A percentile compares a stretch with the other conserved stretches of the same genome.
phyloP scores from a whole-genome alignment of 2,888 invertebrate species.

The Ecliptopera silaceata region DNA sequence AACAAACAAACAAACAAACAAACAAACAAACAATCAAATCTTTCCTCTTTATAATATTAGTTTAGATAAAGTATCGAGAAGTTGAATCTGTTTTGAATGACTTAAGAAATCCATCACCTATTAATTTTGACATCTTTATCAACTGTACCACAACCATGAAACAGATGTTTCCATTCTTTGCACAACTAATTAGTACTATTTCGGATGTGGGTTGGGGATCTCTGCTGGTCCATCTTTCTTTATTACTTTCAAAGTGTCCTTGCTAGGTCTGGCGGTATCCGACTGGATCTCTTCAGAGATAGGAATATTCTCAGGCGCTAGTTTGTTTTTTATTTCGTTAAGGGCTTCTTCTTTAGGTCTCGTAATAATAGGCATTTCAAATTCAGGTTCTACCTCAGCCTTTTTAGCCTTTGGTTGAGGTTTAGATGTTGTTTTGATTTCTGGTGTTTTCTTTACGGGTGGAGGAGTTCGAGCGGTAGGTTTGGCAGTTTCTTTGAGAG shows the following conservation, averaged over 20 bases:
- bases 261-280: conserved; percentile 79
- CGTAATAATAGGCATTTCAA: conserved; percentile 19
- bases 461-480: conserved; percentile 20
- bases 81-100: background rate
- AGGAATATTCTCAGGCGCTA: conserved; percentile 64
- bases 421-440: conserved; percentile 30
- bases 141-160: conserved; percentile 33
- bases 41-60: no score
- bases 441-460: conserved; percentile 31
- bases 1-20: no score
- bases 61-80: no score
- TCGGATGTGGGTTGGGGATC: conserved; percentile 66
- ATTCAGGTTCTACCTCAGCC: conserved; percentile 30
- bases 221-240: conserved; percentile 81
- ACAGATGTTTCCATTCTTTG: conserved; percentile 12
- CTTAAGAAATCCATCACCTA: conserved; percentile 31
- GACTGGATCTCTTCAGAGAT: conserved; percentile 80
- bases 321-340: conserved; percentile 33
- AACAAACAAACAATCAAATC: no score
- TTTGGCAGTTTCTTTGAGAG: conserved; percentile 24
- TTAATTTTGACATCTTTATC: conserved; percentile 30
- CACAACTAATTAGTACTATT: conserved; percentile 29
- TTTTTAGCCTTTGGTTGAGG: conserved; percentile 29
- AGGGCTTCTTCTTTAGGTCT: conserved; percentile 29
- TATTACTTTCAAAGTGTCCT: conserved; percentile 83